Evolutionary conservation across 2,888 invertebrate genomes (phyloP).

Genomic region (Sclerodermus sp.): DNA sequence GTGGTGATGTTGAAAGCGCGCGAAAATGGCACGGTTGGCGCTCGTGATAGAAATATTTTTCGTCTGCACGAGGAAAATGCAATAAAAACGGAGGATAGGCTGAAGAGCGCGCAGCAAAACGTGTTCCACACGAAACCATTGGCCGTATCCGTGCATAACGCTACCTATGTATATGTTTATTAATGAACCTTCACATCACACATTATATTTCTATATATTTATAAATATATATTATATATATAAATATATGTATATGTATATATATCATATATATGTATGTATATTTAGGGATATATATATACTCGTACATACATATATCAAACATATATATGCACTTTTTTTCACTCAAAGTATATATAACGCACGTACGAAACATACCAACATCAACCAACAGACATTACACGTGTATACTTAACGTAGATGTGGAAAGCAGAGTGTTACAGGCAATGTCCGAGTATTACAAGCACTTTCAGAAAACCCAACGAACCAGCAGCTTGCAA

Average conservation of each 20-base stretch:
- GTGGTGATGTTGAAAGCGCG: too few relatives aligned
- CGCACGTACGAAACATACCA: conserved; percentile 34
- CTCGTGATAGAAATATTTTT: too few relatives aligned
- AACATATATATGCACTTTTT: neutral
- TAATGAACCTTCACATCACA: neutral
- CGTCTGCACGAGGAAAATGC: neutral
- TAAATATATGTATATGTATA: conserved; percentile 3
- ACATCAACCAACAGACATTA: conserved; percentile 39
- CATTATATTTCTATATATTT: neutral
- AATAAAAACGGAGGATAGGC: neutral
- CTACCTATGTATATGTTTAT: conserved; percentile 9
- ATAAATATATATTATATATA: conserved; percentile 12
- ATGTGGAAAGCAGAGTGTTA: conserved; percentile 37
- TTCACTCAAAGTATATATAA: conserved; percentile 7
- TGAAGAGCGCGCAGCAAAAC: conserved; percentile 9
- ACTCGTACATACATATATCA: conserved; percentile 5
- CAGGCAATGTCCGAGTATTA: conserved; percentile 38
- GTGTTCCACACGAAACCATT: conserved; percentile 14
- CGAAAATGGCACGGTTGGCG: too few relatives aligned
- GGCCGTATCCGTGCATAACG: conserved; percentile 26
- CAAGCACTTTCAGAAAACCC: conserved; percentile 27
- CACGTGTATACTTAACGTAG: conserved; percentile 38
- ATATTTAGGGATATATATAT: conserved; percentile 1
- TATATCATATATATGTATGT: conserved; percentile 5
- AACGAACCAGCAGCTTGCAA: conserved; percentile 38